phyloP scores from a whole-genome alignment of 2,113 vertebrate genomes.

The Microtus ochrogaster region DNA sequence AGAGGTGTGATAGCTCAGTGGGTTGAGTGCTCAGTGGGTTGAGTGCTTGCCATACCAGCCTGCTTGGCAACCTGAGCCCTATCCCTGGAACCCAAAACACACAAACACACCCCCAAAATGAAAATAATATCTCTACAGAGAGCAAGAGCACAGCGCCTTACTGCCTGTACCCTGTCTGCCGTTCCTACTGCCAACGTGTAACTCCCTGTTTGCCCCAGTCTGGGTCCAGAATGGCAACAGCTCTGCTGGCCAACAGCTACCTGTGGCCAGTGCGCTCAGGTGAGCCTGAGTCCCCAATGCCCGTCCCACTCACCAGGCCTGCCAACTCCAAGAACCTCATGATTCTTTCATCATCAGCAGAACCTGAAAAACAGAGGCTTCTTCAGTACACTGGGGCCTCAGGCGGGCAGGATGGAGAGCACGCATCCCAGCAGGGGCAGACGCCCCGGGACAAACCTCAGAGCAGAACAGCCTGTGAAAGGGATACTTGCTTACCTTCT shows the following conservation, averaged over 20 bases:
- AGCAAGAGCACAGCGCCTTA: rapidly evolving
- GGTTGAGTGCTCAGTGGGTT: neutral
- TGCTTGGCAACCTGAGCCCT: neutral
- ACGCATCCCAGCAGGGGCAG: neutral
- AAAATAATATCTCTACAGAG: neutral
- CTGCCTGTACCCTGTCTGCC: neutral
- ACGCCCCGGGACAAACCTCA: neutral
- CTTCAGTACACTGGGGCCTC: neutral
- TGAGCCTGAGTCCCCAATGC: neutral
- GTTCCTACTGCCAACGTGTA: neutral
- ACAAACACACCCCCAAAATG: neutral
- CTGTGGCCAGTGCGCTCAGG: neutral
- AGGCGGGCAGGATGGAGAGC: rapidly evolving
- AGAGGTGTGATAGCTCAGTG: neutral
- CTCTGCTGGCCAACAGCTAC: neutral
- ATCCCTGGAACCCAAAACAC: neutral
- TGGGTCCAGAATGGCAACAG: neutral
- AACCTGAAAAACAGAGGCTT: conserved; percentile 85
- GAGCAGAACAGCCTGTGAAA: neutral
- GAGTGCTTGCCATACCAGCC: neutral
- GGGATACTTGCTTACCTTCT: neutral
- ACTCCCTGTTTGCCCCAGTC: neutral
- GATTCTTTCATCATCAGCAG: conserved; percentile 95
- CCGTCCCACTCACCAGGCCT: conserved; percentile 92
- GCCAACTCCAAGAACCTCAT: conserved; percentile 92